Evolutionary conservation across 2,888 invertebrate genomes (phyloP), one percentile per base, ranked within the genome.

Genomic region (Antitype chi): DNA sequence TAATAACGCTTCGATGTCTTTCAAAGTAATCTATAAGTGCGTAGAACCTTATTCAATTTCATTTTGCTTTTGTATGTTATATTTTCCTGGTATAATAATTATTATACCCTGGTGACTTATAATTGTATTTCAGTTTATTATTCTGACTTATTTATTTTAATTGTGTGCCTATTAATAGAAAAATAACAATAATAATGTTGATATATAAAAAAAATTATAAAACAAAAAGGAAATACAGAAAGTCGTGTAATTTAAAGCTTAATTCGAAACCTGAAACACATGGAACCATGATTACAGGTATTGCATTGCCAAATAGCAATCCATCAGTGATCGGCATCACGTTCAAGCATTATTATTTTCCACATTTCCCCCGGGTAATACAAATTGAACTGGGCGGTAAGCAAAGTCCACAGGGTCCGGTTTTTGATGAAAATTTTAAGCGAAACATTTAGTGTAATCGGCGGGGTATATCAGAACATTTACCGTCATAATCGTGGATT

Each of bases 251-350:
- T 53, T 53, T 53, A 11, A 71, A 32, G 38, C 43, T 71, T 4
- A 17, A 17, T 53, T 23, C n/a, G 17, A 28, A 43, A 72, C 9
- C 28, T 5, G 17, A 17, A 76, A 55, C 28, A 55, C 25, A 25
- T 32, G 8, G 0, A 38, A 13, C 38, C 15, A 47, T 67, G 47
- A 53, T 73, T 47, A 72, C 47, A 38, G 52, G 57, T 67, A 70
- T 74, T 81, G 60, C 23, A 53, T 66, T 43, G 17, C 49, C 59
- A 68, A 78, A 82, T 49, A 70, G 63, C 72, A 72, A 84, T 80
- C 63, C 68, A 83, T 80, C 57, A 74, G 70, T 52, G 59, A 49
- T 63, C 49, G 28, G 17, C 57, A 47, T 20, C 55, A 59, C 25
- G 49, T 59, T 55, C 43, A 17, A 43, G 49, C 43, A 25, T 52